These are phyloP conservation scores for Torymus texanus DNA, from an alignment of 2,888 invertebrate species.

Conservation along the genomic window DNA sequence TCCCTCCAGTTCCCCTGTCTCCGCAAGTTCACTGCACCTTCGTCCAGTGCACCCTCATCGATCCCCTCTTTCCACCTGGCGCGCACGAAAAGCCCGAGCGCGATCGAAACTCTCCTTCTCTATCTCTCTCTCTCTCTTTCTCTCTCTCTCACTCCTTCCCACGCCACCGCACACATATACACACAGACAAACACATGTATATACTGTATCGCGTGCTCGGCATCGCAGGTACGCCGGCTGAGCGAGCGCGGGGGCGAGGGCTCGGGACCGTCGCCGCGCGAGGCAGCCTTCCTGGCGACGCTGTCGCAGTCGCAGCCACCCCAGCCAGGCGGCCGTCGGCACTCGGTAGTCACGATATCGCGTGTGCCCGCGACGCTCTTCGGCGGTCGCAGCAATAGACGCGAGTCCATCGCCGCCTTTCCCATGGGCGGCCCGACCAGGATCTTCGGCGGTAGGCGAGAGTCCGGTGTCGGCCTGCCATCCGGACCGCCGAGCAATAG, in stretches of 20 bases:
- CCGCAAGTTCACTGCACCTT: too few species aligned
- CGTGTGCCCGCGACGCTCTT: conserved; percentile 86
- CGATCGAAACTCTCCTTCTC: background rate
- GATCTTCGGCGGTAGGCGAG: conserved; percentile 75
- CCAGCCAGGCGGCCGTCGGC: conserved; percentile 86
- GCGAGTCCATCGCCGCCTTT: conserved; percentile 89
- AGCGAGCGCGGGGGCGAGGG: conserved; percentile 88
- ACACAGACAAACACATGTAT: too few species aligned
- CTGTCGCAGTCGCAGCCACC: conserved; percentile 85
- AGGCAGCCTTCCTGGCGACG: conserved; percentile 89
- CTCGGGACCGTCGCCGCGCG: conserved; percentile 85
- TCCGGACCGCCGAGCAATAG: conserved; percentile 85
- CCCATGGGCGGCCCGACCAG: conserved; percentile 77
- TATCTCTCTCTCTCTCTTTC: background rate
- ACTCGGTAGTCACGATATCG: conserved; percentile 91
- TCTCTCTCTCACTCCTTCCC: background rate
- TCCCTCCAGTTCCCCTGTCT: too few species aligned
- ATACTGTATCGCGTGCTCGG: too few species aligned
- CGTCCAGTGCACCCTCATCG: background rate
- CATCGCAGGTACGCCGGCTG: conserved; percentile 82
- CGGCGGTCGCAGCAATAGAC: conserved; percentile 83
- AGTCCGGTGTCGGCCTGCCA: conserved; percentile 79
- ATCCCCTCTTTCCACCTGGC: background rate
- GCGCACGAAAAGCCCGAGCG: background rate
- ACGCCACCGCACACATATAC: too few species aligned